A percentile compares a stretch with the other conserved stretches of the same genome.
phyloP scores from a whole-genome alignment of 2,113 vertebrate species.

The mouse (Mus musculus) region GRCm39 chr1:135477501-135478000 shows the following conservation, averaged over 20 bases:
- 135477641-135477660: neutral
- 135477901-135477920: too few relatives aligned
- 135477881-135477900: neutral
- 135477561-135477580: neutral
- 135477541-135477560: neutral
- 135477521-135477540: neutral
- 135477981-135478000: neutral
- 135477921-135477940: neutral
- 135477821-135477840: neutral
- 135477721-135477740: neutral
- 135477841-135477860: neutral
- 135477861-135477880: too few relatives aligned
- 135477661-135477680: neutral
- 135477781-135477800: neutral
- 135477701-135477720: neutral
- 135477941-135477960: neutral
- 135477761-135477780: neutral
- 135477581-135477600: neutral
- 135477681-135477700: rapidly evolving
- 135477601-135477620: neutral
- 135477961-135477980: neutral
- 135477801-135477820: neutral
- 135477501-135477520: neutral
- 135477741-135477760: neutral
- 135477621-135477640: neutral